Percentiles rank a stretch among this genome's conserved stretches.
Evolutionary conservation across 2,888 invertebrate genomes (phyloP).

Genomic region (Drosophila falleni): DNA sequence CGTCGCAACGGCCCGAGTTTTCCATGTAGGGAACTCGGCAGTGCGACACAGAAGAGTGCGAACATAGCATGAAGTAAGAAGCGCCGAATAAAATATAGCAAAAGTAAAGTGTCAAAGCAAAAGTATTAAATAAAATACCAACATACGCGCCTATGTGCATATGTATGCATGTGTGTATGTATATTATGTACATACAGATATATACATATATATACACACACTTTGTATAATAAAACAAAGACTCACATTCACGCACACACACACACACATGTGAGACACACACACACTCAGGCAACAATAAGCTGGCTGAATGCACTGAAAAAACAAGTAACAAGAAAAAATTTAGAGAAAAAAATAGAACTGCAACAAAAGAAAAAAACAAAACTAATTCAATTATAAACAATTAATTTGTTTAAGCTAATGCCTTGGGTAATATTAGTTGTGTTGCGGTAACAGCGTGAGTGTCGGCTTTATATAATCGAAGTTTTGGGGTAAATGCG

Average conservation of each 20-base stretch:
- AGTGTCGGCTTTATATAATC: slow-evolving; percentile 60
- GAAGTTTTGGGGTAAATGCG: slow-evolving; percentile 16
- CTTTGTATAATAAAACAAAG: slow-evolving; percentile 29
- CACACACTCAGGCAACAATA: neutral
- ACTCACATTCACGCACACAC: neutral
- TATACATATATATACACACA: slow-evolving; percentile 6
- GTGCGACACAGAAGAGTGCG: slow-evolving; percentile 85
- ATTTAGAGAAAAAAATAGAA: slow-evolving; percentile 10
- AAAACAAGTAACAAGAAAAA: slow-evolving; percentile 3
- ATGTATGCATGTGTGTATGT: slow-evolving; percentile 3
- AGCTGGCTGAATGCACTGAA: slow-evolving; percentile 25
- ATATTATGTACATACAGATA: slow-evolving; percentile 32
- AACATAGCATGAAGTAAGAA: slow-evolving; percentile 83
- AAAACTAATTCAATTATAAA: slow-evolving; percentile 68
- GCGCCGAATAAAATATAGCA: slow-evolving; percentile 76
- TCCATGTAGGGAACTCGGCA: slow-evolving; percentile 85
- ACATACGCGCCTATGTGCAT: slow-evolving; percentile 28
- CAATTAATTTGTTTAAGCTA: slow-evolving; percentile 47
- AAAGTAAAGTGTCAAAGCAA: slow-evolving; percentile 72
- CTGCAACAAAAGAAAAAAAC: slow-evolving; percentile 23
- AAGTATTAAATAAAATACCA: slow-evolving; percentile 70
- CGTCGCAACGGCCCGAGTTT: slow-evolving; percentile 59
- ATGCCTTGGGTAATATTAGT: slow-evolving; percentile 32
- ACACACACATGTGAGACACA: slow-evolving; percentile 12
- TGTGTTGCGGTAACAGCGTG: slow-evolving; percentile 9